phyloP scores from a whole-genome alignment of 2,797 vertebrate genomes.

The Echeneis naucrates region DNA sequence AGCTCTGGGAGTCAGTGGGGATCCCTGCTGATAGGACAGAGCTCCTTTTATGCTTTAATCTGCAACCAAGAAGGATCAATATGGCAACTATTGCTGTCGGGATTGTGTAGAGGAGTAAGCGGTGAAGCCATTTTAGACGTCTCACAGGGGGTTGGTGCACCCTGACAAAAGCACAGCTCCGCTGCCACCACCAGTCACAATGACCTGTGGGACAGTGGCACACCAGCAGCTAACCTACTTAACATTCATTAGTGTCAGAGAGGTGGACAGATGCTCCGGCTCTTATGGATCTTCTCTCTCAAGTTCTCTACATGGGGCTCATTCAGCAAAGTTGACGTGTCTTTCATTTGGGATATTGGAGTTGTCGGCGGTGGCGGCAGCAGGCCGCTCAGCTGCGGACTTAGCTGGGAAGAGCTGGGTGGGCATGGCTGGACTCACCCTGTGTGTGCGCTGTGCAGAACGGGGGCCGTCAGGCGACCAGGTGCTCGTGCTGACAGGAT shows the following conservation, averaged over 20 bases:
- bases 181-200: slow-evolving; percentile 81
- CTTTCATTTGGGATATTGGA: slow-evolving; percentile 71
- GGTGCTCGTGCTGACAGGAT: slow-evolving; percentile 47
- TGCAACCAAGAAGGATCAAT: slow-evolving; percentile 93
- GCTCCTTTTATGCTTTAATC: slow-evolving; percentile 94
- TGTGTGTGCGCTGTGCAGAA: slow-evolving; percentile 44
- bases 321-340: slow-evolving; percentile 73
- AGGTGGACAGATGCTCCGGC: slow-evolving; percentile 88
- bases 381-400: slow-evolving; percentile 54
- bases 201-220: slow-evolving; percentile 88
- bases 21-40: slow-evolving; percentile 89
- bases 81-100: slow-evolving; percentile 88
- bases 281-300: slow-evolving; percentile 72
- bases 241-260: slow-evolving; percentile 91
- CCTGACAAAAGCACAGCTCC: slow-evolving; percentile 81
- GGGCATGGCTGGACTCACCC: slow-evolving; percentile 77
- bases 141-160: slow-evolving; percentile 83
- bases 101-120: slow-evolving; percentile 90
- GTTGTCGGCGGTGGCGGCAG: slow-evolving; percentile 60
- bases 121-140: slow-evolving; percentile 79
- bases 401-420: slow-evolving; percentile 61
- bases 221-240: slow-evolving; percentile 88
- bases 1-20: slow-evolving; percentile 87
- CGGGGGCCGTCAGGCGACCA: slow-evolving; percentile 46
- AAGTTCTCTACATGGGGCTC: slow-evolving; percentile 78